These are phyloP conservation scores for Scarus forsteni DNA, from an alignment of 2,797 vertebrate genomes.

Conservation along the genomic window DNA sequence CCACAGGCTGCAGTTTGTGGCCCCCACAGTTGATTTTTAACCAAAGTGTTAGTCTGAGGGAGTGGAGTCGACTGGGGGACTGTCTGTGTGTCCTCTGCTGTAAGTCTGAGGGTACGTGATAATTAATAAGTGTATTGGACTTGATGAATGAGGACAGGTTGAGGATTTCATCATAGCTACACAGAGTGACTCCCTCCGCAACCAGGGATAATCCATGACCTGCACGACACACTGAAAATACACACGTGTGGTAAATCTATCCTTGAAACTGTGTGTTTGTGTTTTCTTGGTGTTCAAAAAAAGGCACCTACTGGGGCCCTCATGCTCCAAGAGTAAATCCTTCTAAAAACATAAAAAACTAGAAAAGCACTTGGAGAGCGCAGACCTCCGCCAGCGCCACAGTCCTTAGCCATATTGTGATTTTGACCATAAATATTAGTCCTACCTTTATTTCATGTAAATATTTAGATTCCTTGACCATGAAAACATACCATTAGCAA, in stretches of 20 bases:
- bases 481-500: too few relatives aligned
- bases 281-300: slow-evolving; percentile 23
- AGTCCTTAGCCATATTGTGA: too few relatives aligned
- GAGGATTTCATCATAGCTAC: slow-evolving; percentile 85
- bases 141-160: slow-evolving; percentile 89
- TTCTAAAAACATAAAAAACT: too few relatives aligned
- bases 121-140: slow-evolving; percentile 86
- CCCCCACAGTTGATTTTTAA: slow-evolving; percentile 45
- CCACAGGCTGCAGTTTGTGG: slow-evolving; percentile 45
- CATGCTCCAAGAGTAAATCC: too few relatives aligned
- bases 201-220: slow-evolving; percentile 82
- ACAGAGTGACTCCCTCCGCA: slow-evolving; percentile 82
- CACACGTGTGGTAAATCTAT: slow-evolving; percentile 56
- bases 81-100: slow-evolving; percentile 84
- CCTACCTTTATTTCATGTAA: too few relatives aligned
- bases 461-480: too few relatives aligned
- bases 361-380: too few relatives aligned
- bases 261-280: slow-evolving; percentile 71
- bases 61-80: slow-evolving; percentile 20
- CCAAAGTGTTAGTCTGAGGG: slow-evolving; percentile 37
- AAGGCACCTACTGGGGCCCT: too few relatives aligned
- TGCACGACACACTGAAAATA: slow-evolving; percentile 61
- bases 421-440: too few relatives aligned
- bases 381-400: too few relatives aligned
- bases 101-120: slow-evolving; percentile 86